Evolutionary conservation across 2,888 invertebrate species (phyloP).

Genomic region (Pilophorus perplexus): DNA sequence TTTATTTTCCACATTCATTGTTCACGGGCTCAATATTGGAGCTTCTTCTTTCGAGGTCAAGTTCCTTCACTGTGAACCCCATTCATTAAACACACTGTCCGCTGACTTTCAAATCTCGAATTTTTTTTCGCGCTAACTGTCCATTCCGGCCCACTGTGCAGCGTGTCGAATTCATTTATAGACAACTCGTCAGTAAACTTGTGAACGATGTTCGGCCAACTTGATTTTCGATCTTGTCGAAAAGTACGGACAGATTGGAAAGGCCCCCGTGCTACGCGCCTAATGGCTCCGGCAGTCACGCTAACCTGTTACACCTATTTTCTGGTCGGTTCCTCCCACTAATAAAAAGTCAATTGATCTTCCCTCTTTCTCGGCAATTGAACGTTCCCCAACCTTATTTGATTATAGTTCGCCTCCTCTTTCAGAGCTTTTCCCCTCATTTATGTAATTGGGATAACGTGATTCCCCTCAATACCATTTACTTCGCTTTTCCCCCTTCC

Average conservation of each 20-base stretch:
- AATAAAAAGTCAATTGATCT: conserved; percentile 39
- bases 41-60: too few relatives aligned
- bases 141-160: too few relatives aligned
- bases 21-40: too few relatives aligned
- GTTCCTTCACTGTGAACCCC: too few relatives aligned
- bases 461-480: conserved; percentile 32
- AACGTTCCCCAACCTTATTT: conserved; percentile 31
- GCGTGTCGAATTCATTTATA: too few relatives aligned
- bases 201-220: too few relatives aligned
- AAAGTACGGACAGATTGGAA: not conserved
- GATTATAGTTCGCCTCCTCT: conserved; percentile 34
- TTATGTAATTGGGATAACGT: conserved; percentile 36
- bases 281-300: conserved; percentile 33
- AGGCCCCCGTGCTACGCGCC: conserved; percentile 33
- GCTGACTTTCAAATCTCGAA: too few relatives aligned
- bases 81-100: too few relatives aligned
- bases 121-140: too few relatives aligned
- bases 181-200: too few relatives aligned
- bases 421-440: conserved; percentile 25
- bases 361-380: conserved; percentile 29
- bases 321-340: conserved; percentile 39
- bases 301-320: conserved; percentile 41
- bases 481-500: conserved; percentile 21
- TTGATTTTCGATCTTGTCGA: not conserved
- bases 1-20: too few relatives aligned